A percentile compares a stretch with the other conserved stretches of the same genome.
phyloP scores from a whole-genome alignment of 37 sponge, comb jelly and placozoan genomes.

The Chondrilla cf. caribensis region DNA sequence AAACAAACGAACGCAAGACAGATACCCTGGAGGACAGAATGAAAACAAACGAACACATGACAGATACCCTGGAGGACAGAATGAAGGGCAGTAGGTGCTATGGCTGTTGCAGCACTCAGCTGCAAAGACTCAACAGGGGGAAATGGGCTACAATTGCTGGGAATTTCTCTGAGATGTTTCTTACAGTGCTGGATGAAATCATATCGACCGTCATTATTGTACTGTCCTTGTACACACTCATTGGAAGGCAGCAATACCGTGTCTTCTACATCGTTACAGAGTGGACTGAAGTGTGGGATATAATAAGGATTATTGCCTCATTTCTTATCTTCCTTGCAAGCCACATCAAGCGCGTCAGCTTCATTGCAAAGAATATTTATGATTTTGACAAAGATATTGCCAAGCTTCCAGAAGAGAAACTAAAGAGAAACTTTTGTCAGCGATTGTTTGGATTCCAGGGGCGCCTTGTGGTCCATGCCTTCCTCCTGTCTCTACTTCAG shows the following conservation, averaged over 20 bases:
- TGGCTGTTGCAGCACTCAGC: too few relatives aligned
- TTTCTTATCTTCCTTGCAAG: not conserved
- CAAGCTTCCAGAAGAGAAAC: not conserved
- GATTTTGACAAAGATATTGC: not conserved
- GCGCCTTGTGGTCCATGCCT: not conserved
- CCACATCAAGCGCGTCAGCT: not conserved
- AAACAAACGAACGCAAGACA: too few relatives aligned
- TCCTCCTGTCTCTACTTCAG: not conserved
- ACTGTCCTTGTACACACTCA: not conserved
- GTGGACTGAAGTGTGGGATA: not conserved
- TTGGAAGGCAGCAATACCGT: not conserved
- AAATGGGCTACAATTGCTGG: not conserved
- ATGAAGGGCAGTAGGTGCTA: too few relatives aligned
- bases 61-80: too few relatives aligned
- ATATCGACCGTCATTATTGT: not conserved
- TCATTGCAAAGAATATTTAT: not conserved
- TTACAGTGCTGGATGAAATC: not conserved
- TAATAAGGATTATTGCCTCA: not conserved
- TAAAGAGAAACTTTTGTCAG: not conserved
- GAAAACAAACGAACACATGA: too few relatives aligned
- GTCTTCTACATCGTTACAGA: not conserved
- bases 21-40: too few relatives aligned
- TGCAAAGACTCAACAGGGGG: not conserved
- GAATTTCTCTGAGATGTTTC: not conserved
- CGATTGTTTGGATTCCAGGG: not conserved